Percentiles rank a stretch among this genome's conserved stretches.
Evolutionary conservation across 2,888 invertebrate genomes (phyloP).

Genomic region (Trissolcus japonicus): DNA sequence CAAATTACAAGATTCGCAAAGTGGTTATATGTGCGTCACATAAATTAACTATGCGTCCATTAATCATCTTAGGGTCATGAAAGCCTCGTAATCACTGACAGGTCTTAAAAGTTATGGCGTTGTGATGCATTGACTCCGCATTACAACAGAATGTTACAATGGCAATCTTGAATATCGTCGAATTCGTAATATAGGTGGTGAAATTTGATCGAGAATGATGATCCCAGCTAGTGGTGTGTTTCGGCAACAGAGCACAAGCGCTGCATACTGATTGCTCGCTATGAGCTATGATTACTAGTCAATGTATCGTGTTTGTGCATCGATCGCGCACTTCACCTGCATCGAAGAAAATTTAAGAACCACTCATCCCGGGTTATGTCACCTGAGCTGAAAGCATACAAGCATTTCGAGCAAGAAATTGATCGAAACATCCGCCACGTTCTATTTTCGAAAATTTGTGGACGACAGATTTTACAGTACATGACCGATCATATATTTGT

Average conservation of each 20-base stretch:
- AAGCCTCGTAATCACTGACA: not conserved
- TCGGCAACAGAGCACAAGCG: constrained; percentile 19
- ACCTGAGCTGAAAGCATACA: not conserved
- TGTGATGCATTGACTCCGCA: not conserved
- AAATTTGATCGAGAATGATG: constrained; percentile 24
- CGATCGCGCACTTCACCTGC: constrained; percentile 33
- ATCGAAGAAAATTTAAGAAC: constrained; percentile 32
- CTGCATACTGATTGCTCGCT: constrained; percentile 33
- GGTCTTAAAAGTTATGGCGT: not conserved
- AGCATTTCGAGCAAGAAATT: not conserved
- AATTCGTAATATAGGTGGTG: constrained; percentile 9
- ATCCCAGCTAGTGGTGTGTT: constrained; percentile 3
- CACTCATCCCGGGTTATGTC: constrained; percentile 3
- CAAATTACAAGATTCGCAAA: too few species aligned
- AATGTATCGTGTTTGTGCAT: constrained; percentile 34
- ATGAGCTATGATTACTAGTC: constrained; percentile 37
- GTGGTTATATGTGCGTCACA: too few species aligned
- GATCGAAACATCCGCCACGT: not conserved
- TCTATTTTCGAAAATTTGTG: not conserved
- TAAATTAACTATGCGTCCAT: not conserved
- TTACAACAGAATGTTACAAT: constrained; percentile 9
- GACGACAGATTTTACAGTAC: too few species aligned
- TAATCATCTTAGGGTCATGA: not conserved
- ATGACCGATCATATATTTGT: too few species aligned
- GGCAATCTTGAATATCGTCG: constrained; percentile 10